Base-by-base conservation (phyloP, 35 echinoderm and acorn worm species). In the Chiridota heheva region DNA sequence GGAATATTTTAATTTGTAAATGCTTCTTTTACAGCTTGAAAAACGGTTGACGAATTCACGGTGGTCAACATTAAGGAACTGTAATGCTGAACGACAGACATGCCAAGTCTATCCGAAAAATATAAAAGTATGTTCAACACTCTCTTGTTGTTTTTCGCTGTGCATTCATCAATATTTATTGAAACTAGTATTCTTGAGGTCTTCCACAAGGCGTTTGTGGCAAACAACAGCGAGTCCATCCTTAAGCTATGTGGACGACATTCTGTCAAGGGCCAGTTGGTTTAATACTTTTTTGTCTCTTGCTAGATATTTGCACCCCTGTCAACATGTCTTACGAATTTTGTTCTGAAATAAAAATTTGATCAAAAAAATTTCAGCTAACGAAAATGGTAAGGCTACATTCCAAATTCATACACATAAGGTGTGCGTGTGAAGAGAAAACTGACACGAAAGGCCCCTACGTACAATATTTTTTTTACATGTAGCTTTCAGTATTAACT, bases 1-100 rank as follows among this genome's bases (percentile, higher is more conserved):
- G 85, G 85, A 36, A 87, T 87, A 25, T 76, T 75, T 56, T 80
- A 42, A 42, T 80, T 42, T 63, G 67, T 63, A 18, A 88, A 81
- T 49, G 22, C 13, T 70, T 39, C 36, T 35, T 57, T 65, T 8
- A 88, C 55, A 29, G 60, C 59, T 33, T 68, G 18, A 28, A 66
- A 88, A 55, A 81, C 76, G 71, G 85, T 88, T 41, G 42, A 33
- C 7, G 85, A 43, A 88, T 80, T 81, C 15, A 88, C 62, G 70
- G 47, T 70, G 53, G 61, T 53, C 31, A 88, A 42, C 36, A 44
- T 67, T 4, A 79, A n/a, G 36, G 74, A 80, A 24, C 31, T 61
- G 40, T 70, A 81, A 39, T 88, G 85, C 17, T 88, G 40, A 34
- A 88, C 76, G 57, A 88, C 76, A 36, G 42, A 53, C 47, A 67